A percentile compares a stretch with the other conserved stretches of the same genome.
phyloP scores from a whole-genome alignment of 1,140 invertebrate species.

The Neodiprion fabricii region DNA sequence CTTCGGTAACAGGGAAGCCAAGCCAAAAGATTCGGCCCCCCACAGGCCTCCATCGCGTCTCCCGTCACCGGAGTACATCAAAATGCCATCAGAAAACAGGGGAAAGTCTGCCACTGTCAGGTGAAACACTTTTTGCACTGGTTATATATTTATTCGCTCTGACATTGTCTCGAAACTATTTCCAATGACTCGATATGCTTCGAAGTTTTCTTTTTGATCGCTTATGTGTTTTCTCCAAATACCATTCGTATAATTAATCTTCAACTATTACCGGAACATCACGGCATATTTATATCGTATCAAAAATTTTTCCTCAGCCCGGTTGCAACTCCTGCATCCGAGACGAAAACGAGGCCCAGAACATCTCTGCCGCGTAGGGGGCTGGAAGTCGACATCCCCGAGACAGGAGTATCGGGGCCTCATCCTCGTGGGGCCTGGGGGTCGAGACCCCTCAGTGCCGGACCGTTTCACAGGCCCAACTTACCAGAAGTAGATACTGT shows the following conservation, averaged over 20 bases:
- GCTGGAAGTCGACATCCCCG: conserved; percentile 34
- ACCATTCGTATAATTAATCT: background rate
- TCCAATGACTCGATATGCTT: background rate
- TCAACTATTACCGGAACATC: background rate
- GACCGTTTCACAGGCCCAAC: conserved; percentile 65
- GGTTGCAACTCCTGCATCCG: conserved; percentile 31
- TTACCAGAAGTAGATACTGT: conserved; percentile 58
- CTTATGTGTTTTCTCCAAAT: background rate
- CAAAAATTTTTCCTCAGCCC: conserved; percentile 29
- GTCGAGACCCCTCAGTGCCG: conserved; percentile 66
- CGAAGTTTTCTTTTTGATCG: background rate
- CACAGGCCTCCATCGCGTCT: conserved; percentile 27
- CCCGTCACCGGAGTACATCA: conserved; percentile 36
- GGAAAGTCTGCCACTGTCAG: conserved; percentile 62
- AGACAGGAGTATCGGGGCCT: conserved; percentile 40
- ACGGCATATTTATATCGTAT: too few species aligned
- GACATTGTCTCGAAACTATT: background rate
- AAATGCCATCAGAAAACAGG: conserved; percentile 43
- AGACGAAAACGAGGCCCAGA: conserved; percentile 48
- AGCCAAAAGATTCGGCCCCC: conserved; percentile 46
- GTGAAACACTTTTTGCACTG: conserved; percentile 36
- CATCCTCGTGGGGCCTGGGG: conserved; percentile 62
- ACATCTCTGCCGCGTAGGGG: conserved; percentile 47
- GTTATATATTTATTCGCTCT: background rate
- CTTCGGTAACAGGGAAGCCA: conserved; percentile 64